Conservation (phyloP, 2,888 invertebrate genomes). For the Cremastinae sp. region DNA sequence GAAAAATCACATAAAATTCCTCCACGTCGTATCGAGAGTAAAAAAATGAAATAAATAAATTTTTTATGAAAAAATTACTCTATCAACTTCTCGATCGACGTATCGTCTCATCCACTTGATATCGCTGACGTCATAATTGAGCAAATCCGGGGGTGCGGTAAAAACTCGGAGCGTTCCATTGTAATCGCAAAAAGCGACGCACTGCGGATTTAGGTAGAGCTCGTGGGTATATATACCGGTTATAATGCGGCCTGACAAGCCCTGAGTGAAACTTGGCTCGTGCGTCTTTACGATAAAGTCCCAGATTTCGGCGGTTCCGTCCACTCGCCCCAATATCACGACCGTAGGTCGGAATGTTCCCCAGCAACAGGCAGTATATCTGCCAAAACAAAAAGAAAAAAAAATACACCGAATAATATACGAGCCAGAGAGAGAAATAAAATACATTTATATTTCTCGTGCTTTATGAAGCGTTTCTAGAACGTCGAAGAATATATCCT, state of each 20-base stretch:
- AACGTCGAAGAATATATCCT: slow-evolving; percentile 20
- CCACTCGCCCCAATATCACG: slow-evolving; percentile 86
- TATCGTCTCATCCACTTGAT: slow-evolving; percentile 73
- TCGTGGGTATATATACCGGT: slow-evolving; percentile 84
- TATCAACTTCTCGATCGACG: slow-evolving; percentile 70
- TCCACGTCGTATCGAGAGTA: too few species aligned
- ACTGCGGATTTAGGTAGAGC: slow-evolving; percentile 82
- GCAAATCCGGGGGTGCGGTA: slow-evolving; percentile 82
- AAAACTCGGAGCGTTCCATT: slow-evolving; percentile 87
- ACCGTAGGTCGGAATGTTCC: slow-evolving; percentile 88
- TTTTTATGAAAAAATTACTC: slow-evolving; percentile 61
- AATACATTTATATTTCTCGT: background rate
- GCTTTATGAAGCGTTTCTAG: slow-evolving; percentile 9
- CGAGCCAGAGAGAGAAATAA: slow-evolving; percentile 4
- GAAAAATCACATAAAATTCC: too few species aligned
- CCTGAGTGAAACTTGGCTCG: slow-evolving; percentile 85
- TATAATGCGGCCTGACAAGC: slow-evolving; percentile 83
- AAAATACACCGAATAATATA: slow-evolving; percentile 8
- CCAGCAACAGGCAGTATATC: slow-evolving; percentile 87
- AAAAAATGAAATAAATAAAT: too few species aligned
- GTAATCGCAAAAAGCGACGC: slow-evolving; percentile 86
- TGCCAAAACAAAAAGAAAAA: slow-evolving; percentile 53
- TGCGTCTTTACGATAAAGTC: slow-evolving; percentile 87
- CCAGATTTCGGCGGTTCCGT: slow-evolving; percentile 92
- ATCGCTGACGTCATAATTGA: slow-evolving; percentile 80